Evolutionary conservation across 2,797 vertebrate species (phyloP), one percentile per base, ranked within the genome.

Genomic region (Channallabes apus): DNA sequence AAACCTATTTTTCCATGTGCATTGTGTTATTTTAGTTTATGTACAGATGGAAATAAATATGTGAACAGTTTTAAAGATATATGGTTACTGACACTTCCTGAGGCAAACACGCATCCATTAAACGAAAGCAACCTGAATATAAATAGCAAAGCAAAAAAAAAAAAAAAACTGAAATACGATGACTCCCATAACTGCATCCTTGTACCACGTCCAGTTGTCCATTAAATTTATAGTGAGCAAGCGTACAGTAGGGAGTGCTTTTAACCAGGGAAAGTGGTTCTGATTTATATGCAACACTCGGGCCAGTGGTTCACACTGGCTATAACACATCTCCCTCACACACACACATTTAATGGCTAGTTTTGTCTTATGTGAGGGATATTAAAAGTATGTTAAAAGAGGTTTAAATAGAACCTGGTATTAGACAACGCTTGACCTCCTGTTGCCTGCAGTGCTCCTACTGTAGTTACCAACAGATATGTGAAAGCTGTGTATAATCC

Each of bases 1-100:
- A 6, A 41, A 62, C 58, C 77, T 62, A 27, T 79, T 62, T 46
- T 24, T 4, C 22, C 22, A 24, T 3, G 0, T 61, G 58, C 22
- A 4, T 79, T 79, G 22, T 17, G 76, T 77, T 35, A 77, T 58
- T 77, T 61, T 61, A 62, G 58, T 61, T 35, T 35, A 56, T 75
- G 46, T 9, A 61, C 11, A 35, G 56, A 24, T 24, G 18, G 18
- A 77, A 62, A 61, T 61, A 17, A 29, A 24, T 62, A 41, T 79
- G n/a, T 18, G 38, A 80, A 54, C 27, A 29, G 22, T 77, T 32
- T 77, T 18, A 18, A 18, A 80, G 35, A 80, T 80, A 64, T 64
- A 80, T 38, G 35, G 61, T 80, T 80, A 64, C 35, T 27, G 77
- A 80, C 59, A 46, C 59, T 27, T 61, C 59, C 24, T 11, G 61